Percentiles rank a stretch among this genome's conserved stretches.
These are phyloP conservation scores for Caradrina clavipalpis DNA, from an alignment of 2,888 invertebrate genomes.

Conservation along the genomic window DNA sequence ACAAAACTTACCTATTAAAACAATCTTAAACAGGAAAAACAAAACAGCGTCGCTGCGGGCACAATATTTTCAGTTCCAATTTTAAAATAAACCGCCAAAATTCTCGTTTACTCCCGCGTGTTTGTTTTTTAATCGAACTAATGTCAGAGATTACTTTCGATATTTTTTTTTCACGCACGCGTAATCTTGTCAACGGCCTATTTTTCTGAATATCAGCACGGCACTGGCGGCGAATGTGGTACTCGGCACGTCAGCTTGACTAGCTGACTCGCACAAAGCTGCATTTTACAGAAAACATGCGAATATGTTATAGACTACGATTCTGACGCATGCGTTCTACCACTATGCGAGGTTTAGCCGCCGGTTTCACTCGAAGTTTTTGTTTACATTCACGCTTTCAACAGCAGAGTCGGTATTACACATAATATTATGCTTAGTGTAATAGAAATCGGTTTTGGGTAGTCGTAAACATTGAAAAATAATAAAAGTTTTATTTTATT, in stretches of 20 bases:
- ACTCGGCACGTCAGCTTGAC: constrained; percentile 60
- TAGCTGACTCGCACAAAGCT: constrained; percentile 59
- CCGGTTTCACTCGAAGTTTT: constrained; percentile 61
- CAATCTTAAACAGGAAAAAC: constrained; percentile 1
- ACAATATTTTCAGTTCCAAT: constrained; percentile 46
- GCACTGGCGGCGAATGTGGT: constrained; percentile 75
- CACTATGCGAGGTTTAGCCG: constrained; percentile 45
- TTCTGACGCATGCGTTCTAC: constrained; percentile 70
- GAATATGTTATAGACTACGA: constrained; percentile 61
- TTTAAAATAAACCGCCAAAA: constrained; percentile 56
- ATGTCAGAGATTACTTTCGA: constrained; percentile 70
- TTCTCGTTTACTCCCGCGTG: constrained; percentile 44
- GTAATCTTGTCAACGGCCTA: constrained; percentile 80
- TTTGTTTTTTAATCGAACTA: constrained; percentile 67
- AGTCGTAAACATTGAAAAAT: constrained; percentile 17
- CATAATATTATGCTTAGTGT: constrained; percentile 49
- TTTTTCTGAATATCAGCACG: constrained; percentile 79
- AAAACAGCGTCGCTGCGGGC: constrained; percentile 42
- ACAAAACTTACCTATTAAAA: constrained; percentile 52
- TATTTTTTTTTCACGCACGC: constrained; percentile 74
- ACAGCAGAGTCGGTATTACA: constrained; percentile 28
- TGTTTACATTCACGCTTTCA: constrained; percentile 51
- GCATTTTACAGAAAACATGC: constrained; percentile 71
- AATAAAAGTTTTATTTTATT: constrained; percentile 24
- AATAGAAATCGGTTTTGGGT: constrained; percentile 21